Evolutionary conservation across 2,888 invertebrate species (phyloP), one percentile per base, ranked within the genome.

Genomic region (Hirtodrosophila histrioides): DNA sequence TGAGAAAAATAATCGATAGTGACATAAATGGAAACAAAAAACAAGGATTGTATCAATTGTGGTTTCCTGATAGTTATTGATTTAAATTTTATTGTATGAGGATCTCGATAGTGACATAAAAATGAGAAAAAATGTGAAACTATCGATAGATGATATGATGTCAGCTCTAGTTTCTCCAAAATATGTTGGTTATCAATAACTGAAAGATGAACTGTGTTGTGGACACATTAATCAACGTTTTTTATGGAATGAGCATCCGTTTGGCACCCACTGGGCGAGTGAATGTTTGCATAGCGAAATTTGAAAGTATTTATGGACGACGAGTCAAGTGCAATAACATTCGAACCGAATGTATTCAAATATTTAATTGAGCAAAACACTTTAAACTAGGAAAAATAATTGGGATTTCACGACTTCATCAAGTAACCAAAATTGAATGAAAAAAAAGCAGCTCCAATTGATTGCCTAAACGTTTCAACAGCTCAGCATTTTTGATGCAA

Each of bases 401-500:
- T 69, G 37, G 61, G 43, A 77, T 71, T 80, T 80, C 70, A 77
- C 61, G 84, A 76, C 74, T 73, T 48, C 55, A 67, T 62, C 58
- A 40, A 8, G n/a, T 27, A 36, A 11, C 24, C 3, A 44, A 5
- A 24, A 48, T n/a, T 5, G 12, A 27, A 31, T 10, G 57, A 53
- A 53, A 54, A 61, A 68, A 44, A 62, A 78, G 69, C 73, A 55
- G 61, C 84, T 77, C 74, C 46, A 75, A 67, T 82, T 82, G 88
- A 78, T 87, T 87, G 82, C 85, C 85, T 69, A 87, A 82, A 75
- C 78, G 87, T 75, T 80, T 73, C 69, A 80, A 78, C 78, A 78
- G 77, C 78, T 78, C 80, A 78, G 73, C 77, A 73, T 61, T 67
- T 78, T 78, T 60, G 66, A 68, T 75, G 88, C 88, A 88, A 85